Evolutionary conservation across 23 tunicate genomes (phyloP).

Genomic region (Ascidia mentula): DNA sequence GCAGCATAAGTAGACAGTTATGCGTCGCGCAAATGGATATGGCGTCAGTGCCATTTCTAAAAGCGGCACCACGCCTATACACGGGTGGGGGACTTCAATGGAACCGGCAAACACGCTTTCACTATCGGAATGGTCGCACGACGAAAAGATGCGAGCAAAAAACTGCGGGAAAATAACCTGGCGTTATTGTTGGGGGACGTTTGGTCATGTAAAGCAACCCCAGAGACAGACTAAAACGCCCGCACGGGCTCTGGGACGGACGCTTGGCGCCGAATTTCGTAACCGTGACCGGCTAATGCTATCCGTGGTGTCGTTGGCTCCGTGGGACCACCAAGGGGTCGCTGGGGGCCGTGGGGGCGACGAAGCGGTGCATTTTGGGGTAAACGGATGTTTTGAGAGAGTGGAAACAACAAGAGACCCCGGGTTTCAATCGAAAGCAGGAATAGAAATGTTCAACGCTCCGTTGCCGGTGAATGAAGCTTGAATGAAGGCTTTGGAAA

Average conservation of each 20-base stretch:
- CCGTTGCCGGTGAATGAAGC: too few relatives aligned
- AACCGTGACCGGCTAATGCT: conserved; percentile 5
- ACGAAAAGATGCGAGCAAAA: not conserved
- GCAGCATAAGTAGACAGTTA: too few relatives aligned
- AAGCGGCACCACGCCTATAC: conserved; percentile 10
- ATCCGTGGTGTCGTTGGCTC: not conserved
- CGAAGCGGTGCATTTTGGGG: not conserved
- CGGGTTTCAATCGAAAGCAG: too few relatives aligned
- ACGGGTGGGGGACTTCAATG: not conserved
- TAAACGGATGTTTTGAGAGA: conserved; percentile 7
- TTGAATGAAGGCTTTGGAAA: too few relatives aligned
- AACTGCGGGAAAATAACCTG: not conserved
- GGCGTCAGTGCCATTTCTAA: not conserved
- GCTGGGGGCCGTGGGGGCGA: conserved; percentile 5
- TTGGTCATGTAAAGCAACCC: not conserved
- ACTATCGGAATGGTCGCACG: not conserved
- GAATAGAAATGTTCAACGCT: too few relatives aligned
- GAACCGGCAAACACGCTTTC: not conserved
- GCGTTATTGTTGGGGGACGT: not conserved
- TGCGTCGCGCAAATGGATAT: too few relatives aligned
- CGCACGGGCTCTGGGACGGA: not conserved
- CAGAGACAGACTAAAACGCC: not conserved
- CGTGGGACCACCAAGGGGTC: not conserved
- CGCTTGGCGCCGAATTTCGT: not conserved
- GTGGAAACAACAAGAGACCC: too few relatives aligned